These are phyloP conservation scores for Agrotis exclamationis DNA, from an alignment of 2,888 invertebrate species.

Conservation along the genomic window DNA sequence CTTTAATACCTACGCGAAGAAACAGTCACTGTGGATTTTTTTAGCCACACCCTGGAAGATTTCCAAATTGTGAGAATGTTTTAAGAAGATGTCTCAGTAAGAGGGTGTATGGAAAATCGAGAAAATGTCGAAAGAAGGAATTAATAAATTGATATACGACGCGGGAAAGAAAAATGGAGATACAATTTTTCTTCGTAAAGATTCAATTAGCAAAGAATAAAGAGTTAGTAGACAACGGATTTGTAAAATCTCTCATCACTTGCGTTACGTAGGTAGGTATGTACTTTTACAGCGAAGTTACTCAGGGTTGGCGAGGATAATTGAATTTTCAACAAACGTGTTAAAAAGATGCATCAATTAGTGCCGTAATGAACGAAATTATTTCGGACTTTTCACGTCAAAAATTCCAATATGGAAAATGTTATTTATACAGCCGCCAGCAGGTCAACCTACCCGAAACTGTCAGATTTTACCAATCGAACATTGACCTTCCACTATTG, in stretches of 20 bases:
- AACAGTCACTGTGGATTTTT: constrained; percentile 20
- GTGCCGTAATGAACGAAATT: background rate
- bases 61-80: constrained; percentile 11
- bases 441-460: no score
- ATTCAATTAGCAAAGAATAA: constrained; percentile 8
- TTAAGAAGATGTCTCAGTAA: constrained; percentile 5
- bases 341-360: background rate
- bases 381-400: background rate
- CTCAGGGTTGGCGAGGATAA: background rate
- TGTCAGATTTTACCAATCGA: no score
- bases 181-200: background rate
- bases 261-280: background rate
- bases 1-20: constrained; percentile 30
- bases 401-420: background rate
- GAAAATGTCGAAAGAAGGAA: constrained; percentile 14
- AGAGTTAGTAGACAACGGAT: constrained; percentile 1
- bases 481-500: no score
- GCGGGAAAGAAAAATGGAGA: background rate
- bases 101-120: background rate
- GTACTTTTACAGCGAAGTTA: background rate
- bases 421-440: background rate
- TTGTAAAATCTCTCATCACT: constrained; percentile 17
- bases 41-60: background rate
- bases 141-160: constrained; percentile 22
- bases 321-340: background rate